Conservation (phyloP, 2,797 vertebrate genomes). For the Anableps anableps region DNA sequence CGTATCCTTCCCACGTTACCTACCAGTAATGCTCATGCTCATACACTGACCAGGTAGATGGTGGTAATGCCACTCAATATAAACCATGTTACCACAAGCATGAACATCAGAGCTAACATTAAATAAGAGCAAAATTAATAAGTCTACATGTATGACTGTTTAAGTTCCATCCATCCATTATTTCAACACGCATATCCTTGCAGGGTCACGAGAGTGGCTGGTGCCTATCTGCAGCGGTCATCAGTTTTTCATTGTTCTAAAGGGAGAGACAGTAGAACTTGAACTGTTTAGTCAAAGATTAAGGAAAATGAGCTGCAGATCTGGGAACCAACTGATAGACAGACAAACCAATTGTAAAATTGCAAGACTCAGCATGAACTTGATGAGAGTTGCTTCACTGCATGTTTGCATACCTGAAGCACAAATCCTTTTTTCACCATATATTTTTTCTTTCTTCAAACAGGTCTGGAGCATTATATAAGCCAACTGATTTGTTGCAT, state of each 20-base stretch:
- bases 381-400: not conserved
- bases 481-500: constrained; percentile 1
- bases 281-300: not conserved
- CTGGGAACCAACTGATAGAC: not conserved
- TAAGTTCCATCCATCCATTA: not conserved
- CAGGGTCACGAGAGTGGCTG: no score
- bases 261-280: not conserved
- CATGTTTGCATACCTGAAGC: not conserved
- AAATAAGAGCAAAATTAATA: no score
- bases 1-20: no score
- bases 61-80: no score
- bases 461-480: not conserved
- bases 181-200: no score
- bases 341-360: not conserved
- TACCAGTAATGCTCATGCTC: no score
- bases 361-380: not conserved
- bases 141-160: no score
- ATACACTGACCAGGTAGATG: no score
- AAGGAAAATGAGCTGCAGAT: not conserved
- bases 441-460: not conserved
- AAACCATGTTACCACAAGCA: no score
- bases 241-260: not conserved
- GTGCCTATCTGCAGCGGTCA: no score
- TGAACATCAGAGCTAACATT: no score
- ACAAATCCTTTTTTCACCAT: not conserved